Evolutionary conservation across 2,797 vertebrate genomes (phyloP).

Genomic region (Lateolabrax maculatus): DNA sequence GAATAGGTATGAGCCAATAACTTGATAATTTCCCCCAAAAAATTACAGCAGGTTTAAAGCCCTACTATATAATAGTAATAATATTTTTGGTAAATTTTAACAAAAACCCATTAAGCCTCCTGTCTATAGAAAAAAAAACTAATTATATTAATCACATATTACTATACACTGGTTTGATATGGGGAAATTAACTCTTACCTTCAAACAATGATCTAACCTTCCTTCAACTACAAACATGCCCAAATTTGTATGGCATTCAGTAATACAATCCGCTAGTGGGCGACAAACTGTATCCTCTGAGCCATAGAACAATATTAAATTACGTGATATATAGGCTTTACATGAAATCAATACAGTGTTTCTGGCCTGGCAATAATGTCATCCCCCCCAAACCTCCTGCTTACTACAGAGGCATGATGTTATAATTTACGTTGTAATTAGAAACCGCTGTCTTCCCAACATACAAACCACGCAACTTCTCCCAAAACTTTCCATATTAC

Average conservation of each 20-base stretch:
- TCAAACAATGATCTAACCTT: neutral
- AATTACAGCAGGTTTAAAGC: neutral
- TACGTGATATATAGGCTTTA: neutral
- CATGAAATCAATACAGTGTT: slow-evolving; percentile 7
- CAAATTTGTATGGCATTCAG: neutral
- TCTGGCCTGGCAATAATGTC: neutral
- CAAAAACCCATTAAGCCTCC: neutral
- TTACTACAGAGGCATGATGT: neutral
- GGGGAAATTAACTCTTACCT: neutral
- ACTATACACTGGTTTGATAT: neutral
- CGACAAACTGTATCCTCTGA: neutral
- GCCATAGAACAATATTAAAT: neutral
- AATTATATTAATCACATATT: too few relatives aligned
- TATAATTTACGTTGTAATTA: neutral
- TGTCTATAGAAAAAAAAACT: neutral
- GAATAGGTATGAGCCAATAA: neutral
- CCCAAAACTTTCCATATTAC: neutral
- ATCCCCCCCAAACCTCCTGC: neutral
- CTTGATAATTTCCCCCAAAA: neutral
- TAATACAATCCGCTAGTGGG: neutral
- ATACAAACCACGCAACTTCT: too few relatives aligned
- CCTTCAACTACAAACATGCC: neutral
- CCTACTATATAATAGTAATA: neutral
- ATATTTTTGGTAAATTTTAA: neutral
- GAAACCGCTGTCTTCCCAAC: neutral